These are phyloP conservation scores for Heliconius eleuchia DNA, from an alignment of 1,140 invertebrate genomes.

Conservation along the genomic window DNA sequence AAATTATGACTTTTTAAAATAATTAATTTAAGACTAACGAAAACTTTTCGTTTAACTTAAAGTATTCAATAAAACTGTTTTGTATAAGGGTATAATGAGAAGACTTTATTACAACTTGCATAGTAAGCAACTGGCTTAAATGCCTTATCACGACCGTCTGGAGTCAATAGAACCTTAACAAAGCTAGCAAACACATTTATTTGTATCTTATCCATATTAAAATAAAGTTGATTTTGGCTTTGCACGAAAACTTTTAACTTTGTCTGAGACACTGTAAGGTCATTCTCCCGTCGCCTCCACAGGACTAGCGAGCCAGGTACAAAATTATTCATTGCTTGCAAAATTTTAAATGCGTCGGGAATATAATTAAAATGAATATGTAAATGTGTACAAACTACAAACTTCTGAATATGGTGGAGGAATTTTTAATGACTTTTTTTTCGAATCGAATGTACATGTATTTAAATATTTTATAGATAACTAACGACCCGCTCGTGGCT, in stretches of 20 bases:
- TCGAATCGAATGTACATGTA: neutral
- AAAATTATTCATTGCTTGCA: constrained; percentile 38
- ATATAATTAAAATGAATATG: constrained; percentile 19
- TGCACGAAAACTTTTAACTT: constrained; percentile 18
- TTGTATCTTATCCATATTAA: neutral
- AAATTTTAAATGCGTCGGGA: constrained; percentile 30
- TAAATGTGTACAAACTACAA: neutral
- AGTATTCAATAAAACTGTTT: constrained; percentile 8
- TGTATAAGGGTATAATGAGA: constrained; percentile 24
- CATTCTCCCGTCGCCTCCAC: constrained; percentile 45
- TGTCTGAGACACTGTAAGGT: constrained; percentile 41
- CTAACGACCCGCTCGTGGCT: too few relatives aligned
- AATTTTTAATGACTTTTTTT: neutral
- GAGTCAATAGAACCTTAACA: constrained; percentile 39
- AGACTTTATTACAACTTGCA: constrained; percentile 42
- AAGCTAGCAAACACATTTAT: neutral
- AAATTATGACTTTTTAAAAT: too few relatives aligned
- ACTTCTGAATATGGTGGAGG: neutral
- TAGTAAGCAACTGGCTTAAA: constrained; percentile 42
- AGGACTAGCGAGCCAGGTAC: constrained; percentile 41
- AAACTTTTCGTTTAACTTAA: neutral
- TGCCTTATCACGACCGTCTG: constrained; percentile 45
- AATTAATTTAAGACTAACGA: neutral
- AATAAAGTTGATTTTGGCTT: constrained; percentile 24
- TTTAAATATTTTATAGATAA: constrained; percentile 1